phyloP scores from a whole-genome alignment of 1,140 invertebrate genomes.

The Orius insidiosus region DNA sequence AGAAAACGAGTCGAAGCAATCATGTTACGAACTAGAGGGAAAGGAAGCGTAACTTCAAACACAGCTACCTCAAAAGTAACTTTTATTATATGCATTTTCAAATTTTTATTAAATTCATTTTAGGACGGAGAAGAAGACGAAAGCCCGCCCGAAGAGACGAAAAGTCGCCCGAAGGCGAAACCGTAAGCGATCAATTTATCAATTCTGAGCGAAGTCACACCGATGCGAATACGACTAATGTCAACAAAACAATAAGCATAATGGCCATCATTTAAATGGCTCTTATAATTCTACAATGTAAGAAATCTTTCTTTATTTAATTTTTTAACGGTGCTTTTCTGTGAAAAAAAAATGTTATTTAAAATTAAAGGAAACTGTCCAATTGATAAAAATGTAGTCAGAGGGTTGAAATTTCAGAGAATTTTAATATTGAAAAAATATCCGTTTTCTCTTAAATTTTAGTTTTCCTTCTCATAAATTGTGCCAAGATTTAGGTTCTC shows the following conservation, averaged over 20 bases:
- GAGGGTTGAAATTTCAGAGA: too few species aligned
- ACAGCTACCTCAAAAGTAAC: constrained; percentile 21
- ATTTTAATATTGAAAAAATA: too few species aligned
- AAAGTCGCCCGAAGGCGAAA: constrained; percentile 1
- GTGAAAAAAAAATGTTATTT: too few species aligned
- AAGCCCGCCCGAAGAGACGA: constrained; percentile 14
- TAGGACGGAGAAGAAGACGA: constrained; percentile 18
- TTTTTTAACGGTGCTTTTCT: constrained; percentile 2
- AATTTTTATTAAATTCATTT: not conserved
- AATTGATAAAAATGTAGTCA: too few species aligned
- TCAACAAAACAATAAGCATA: constrained; percentile 16
- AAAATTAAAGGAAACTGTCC: too few species aligned
- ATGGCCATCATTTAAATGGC: constrained; percentile 19
- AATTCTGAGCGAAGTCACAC: constrained; percentile 17
- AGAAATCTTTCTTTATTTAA: constrained; percentile 9
- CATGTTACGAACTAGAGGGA: constrained; percentile 58
- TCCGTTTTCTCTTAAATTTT: too few species aligned
- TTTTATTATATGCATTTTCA: not conserved
- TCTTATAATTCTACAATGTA: constrained; percentile 17
- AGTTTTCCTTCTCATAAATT: too few species aligned
- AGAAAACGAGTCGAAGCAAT: constrained; percentile 67
- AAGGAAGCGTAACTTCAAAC: constrained; percentile 20
- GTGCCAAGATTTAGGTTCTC: too few species aligned
- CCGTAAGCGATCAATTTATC: constrained; percentile 16
- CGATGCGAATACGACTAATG: constrained; percentile 8